Evolutionary conservation across 2,113 vertebrate species (phyloP), one percentile per base, ranked within the genome.

Genomic region (Solenodon paradoxus): DNA sequence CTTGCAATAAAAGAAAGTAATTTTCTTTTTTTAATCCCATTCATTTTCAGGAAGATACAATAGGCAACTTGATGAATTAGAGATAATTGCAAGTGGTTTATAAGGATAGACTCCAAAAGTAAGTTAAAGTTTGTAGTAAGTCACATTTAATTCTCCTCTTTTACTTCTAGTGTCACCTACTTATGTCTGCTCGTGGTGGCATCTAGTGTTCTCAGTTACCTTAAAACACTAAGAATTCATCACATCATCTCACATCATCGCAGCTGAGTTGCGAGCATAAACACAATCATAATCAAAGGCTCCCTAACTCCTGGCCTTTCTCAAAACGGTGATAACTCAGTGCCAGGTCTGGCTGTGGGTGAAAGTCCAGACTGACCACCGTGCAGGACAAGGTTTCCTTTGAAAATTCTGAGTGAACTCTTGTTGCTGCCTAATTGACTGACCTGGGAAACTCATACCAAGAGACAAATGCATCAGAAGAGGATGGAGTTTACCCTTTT

Each of bases 41-140:
- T 83, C 55, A 57, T 86, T 74, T 92, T 72, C n/a, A 75, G 71
- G 57, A 92, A 80, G 51, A 92, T 68, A 32, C 51, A 64, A 88
- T 75, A 94, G 24, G 3, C 15, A 24, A 5, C 19, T 35, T 79
- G 53, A 83, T 61, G 35, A 88, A 59, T 2, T 66, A 26, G 51
- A 84, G 47, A 79, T 4, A 28, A 59, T 40, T 72, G 13, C 15
- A 69, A 3, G 16, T 88, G 9, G 53, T 77, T 93, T 32, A 35
- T 71, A 42, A 91, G 57, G 6, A 83, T 2, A 61, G 32, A 47
- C 28, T 55, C 57, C 45, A 80, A 59, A 69, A 7, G 16, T 90
- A 86, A 74, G 49, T 63, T 32, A 12, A 22, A 68, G 15, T 74
- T 89, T 88, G 40, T 78, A 74, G 45, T n/a, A n/a, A n/a, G n/a